Conservation (phyloP, 1,140 invertebrate genomes). For the Amyelois transitella region DNA sequence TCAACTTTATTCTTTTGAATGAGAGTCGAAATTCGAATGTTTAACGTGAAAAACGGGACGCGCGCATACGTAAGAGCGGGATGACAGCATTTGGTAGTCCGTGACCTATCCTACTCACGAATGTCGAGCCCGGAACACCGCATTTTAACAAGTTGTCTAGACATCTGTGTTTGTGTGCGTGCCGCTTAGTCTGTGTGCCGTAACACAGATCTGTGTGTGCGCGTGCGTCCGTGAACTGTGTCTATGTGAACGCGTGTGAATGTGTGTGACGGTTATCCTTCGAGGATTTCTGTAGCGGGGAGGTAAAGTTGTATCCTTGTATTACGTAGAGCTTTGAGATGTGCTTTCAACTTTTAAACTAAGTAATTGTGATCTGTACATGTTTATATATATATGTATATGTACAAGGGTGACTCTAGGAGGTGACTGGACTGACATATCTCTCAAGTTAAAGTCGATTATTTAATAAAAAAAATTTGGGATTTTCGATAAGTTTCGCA, state of each 20-base stretch:
- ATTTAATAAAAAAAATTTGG: too few relatives aligned
- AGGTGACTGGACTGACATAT: too few relatives aligned
- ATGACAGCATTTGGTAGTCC: conserved; percentile 45
- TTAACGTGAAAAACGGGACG: conserved; percentile 24
- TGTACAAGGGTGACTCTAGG: too few relatives aligned
- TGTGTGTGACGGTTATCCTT: neutral
- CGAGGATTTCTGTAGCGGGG: neutral
- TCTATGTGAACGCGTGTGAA: neutral
- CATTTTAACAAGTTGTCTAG: conserved; percentile 70
- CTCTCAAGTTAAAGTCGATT: too few relatives aligned
- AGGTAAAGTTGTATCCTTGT: neutral
- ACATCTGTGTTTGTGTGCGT: conserved; percentile 48
- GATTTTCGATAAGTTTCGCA: too few relatives aligned
- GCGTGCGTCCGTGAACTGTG: conserved; percentile 30
- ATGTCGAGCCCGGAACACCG: conserved; percentile 69
- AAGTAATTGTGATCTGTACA: too few relatives aligned
- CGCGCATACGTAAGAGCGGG: conserved; percentile 32
- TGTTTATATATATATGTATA: too few relatives aligned
- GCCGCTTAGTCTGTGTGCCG: conserved; percentile 15
- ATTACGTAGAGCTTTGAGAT: too few relatives aligned
- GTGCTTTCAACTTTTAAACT: too few relatives aligned
- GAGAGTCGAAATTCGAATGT: conserved; percentile 32
- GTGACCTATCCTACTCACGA: conserved; percentile 73
- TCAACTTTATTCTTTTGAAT: conserved; percentile 12
- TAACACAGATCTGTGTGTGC: conserved; percentile 19